Base-by-base conservation (phyloP, 2,113 vertebrate species). In the Sphyrna mokarran region DNA sequence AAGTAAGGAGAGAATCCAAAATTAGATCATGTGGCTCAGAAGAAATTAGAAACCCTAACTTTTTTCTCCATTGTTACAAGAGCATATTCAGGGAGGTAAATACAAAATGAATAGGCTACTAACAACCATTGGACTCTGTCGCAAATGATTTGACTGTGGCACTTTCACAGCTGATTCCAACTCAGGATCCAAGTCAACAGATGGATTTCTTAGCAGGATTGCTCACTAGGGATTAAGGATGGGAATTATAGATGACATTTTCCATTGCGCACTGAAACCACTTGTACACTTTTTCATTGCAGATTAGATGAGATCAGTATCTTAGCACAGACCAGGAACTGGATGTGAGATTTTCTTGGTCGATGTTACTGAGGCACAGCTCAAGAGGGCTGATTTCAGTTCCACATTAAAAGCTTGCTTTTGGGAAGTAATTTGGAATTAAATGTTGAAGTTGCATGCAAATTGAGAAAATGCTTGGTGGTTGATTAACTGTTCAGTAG, bases 331-430 rank as follows among this genome's bases (percentile, higher is more conserved):
- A 83, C 13, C 78, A 83, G n/a, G 78, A 26, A 83, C 14, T n/a
- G 29, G n/a, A 78, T 10, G 33, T 6, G 16, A 83, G n/a, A 18
- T 16, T 83, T 40, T 37, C 14, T n/a, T 83, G 78, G n/a, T 83
- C 43, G 11, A 18, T 86, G 48, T 54, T 22, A 26, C 40, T 87
- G 85, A 54, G 43, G 43, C 37, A 85, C 40, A 22, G 37, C n/a
- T 85, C 80, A 22, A 54, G n/a, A 83, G 80, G 85, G 43, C 85
- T 86, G 83, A 48, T 48, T 86, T 87, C 85, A 87, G 43, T 87
- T 87, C 43, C 43, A 40, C n/a, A 16, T 83, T 83, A 18, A 54
- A 54, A 83, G n/a, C 78, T 83, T 83, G n/a, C 48, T 33, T 83
- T 83, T 83, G 14, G 78, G 78, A 83, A 43, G 37, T n/a, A 40